phyloP scores from a whole-genome alignment of 2,797 vertebrate species.

The Percopsis omiscomaycus region DNA sequence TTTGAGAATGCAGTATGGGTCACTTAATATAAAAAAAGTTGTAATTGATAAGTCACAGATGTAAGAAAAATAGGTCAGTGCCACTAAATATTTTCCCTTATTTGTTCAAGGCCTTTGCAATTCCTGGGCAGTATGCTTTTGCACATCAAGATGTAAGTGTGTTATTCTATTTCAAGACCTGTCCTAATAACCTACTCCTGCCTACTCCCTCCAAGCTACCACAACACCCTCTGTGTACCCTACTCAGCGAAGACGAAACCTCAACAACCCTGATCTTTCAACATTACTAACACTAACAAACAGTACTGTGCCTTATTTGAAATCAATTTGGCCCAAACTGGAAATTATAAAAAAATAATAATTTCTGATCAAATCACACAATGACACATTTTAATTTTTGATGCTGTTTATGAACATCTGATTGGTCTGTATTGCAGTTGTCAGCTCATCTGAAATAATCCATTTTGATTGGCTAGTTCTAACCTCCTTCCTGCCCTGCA shows the following conservation, averaged over 20 bases:
- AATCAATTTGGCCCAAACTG: slow-evolving; percentile 67
- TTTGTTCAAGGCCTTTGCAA: slow-evolving; percentile 83
- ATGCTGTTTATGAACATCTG: slow-evolving; percentile 74
- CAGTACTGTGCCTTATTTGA: slow-evolving; percentile 68
- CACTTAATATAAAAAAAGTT: too few relatives aligned
- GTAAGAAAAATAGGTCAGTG: slow-evolving; percentile 7
- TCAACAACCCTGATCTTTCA: slow-evolving; percentile 57
- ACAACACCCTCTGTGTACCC: slow-evolving; percentile 60
- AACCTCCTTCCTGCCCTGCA: slow-evolving; percentile 98
- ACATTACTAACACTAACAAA: slow-evolving; percentile 68
- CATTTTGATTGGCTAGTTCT: slow-evolving; percentile 97
- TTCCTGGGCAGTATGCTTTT: slow-evolving; percentile 92
- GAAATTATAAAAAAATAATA: slow-evolving; percentile 1
- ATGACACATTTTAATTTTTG: slow-evolving; percentile 59
- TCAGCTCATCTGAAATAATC: slow-evolving; percentile 93
- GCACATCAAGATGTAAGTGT: slow-evolving; percentile 94
- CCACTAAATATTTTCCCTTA: not conserved
- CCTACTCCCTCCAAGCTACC: slow-evolving; percentile 60
- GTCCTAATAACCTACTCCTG: slow-evolving; percentile 68
- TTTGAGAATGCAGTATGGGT: not conserved
- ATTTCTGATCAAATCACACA: slow-evolving; percentile 21
- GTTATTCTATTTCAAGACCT: slow-evolving; percentile 34
- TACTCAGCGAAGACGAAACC: slow-evolving; percentile 57
- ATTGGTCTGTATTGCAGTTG: slow-evolving; percentile 82
- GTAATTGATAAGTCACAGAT: not conserved